Evolutionary conservation across 2,888 invertebrate genomes (phyloP), one percentile per base, ranked within the genome.

Genomic region (Thymelicus sylvestris): DNA sequence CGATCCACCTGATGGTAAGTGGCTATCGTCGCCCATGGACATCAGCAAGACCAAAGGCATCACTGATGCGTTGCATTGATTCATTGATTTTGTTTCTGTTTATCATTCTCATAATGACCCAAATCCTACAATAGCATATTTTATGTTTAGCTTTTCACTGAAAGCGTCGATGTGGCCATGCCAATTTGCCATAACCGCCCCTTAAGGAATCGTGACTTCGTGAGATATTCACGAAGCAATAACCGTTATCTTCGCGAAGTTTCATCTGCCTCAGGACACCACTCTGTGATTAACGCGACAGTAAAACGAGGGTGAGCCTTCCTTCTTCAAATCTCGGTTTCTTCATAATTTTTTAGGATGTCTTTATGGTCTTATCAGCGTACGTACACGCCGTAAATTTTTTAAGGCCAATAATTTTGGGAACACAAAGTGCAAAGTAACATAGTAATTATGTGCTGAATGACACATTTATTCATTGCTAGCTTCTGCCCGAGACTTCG

Each of bases 221-320:
- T 81, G 62, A 68, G 59, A 69, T 69, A 84, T 84, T 83, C 82
- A 81, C 75, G 75, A 79, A 74, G 80, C 80, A 81, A 84, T 85
- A 81, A 77, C 77, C 79, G 78, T 81, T 80, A 79, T 77, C 76
- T 69, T 38, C 10, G 74, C 70, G 77, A 78, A 68, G 64, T 63
- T 57, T 24, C 59, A 12, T 59, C 48, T 41, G 69, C 64, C 69
- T 65, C 69, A 59, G 47, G 63, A 59, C 69, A 64, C 68, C 68
- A 69, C 64, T 69, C 59, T 39, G 69, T 69, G 69, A 69, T 69
- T 69, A 69, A 69, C 69, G 64, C 65, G 41, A 44, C 47, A 12
- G 67, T 60, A 39, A 39, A 68, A 68, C 67, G 67, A 39, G 61
- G 48, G 24, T 48, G 3, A 48, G 12, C 47, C 59, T 13, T 57